phyloP scores from a whole-genome alignment of 2,888 invertebrate genomes.

The Odontomyia ornata region DNA sequence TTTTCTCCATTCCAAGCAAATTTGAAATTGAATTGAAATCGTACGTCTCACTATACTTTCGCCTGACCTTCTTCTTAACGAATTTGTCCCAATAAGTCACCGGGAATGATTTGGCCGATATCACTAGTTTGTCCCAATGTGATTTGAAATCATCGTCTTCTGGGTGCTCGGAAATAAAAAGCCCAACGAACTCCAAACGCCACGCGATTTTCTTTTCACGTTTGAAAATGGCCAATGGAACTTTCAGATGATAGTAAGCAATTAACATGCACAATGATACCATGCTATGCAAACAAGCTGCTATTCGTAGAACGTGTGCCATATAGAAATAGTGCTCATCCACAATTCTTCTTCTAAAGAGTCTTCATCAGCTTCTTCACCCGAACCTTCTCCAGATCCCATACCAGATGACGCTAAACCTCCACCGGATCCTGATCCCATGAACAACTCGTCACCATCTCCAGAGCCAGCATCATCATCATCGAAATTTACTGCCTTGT shows the following conservation, averaged over 20 bases:
- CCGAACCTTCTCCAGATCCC: constrained; percentile 69
- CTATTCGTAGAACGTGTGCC: constrained; percentile 86
- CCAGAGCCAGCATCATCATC: constrained; percentile 71
- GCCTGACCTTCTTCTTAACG: constrained; percentile 98
- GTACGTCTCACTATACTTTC: constrained; percentile 96
- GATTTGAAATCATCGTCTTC: constrained; percentile 94
- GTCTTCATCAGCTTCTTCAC: constrained; percentile 73
- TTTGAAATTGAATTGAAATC: constrained; percentile 97
- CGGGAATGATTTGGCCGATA: constrained; percentile 86
- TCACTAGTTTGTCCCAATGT: constrained; percentile 68
- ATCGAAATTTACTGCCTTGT: constrained; percentile 85
- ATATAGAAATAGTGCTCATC: constrained; percentile 93
- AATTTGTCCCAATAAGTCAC: constrained; percentile 99
- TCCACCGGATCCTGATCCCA: no score
- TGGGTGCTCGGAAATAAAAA: constrained; percentile 97
- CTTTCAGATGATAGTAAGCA: constrained; percentile 98
- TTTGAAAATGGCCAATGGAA: constrained; percentile 98
- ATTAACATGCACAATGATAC: constrained; percentile 94
- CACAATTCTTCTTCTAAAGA: constrained; percentile 84
- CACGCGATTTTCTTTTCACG: constrained; percentile 99
- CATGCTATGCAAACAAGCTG: constrained; percentile 85
- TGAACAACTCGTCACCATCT: constrained; percentile 68
- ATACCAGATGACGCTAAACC: constrained; percentile 65
- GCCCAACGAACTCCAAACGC: no score
- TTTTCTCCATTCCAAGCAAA: constrained; percentile 96